Base-by-base conservation (phyloP, 2,888 invertebrate species). In the Phorcus lineatus region DNA sequence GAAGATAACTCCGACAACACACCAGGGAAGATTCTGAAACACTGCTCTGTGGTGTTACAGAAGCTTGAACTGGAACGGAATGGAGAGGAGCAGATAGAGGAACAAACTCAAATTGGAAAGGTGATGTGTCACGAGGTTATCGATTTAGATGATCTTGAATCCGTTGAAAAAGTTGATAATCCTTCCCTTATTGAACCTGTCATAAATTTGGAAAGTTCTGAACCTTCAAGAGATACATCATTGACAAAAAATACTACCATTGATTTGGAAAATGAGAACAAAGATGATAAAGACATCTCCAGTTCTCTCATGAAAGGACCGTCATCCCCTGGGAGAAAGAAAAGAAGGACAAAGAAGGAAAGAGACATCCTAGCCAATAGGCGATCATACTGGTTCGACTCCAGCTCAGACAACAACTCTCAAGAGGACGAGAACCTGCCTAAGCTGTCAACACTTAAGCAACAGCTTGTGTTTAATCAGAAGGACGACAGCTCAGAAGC, bases 31-130 rank as follows among this genome's bases (percentile, higher is more conserved):
- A 31, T 55, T 1, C 80, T 85, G 0, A 85, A 82, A 79, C 81
- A 84, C 17, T 85, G 86, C 36, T 83, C 78, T 36, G 82, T 85
- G 1, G 77, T 79, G 11, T 28, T 87, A 47, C 81, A 86, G 22
- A 83, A 81, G 74, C 78, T 88, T 28, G 86, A 85, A 36, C 22
- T 55, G 13, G 81, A 81, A 16, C 24, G 36, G 31, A 28, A 76
- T 62, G 47, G 53, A 40, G 28, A 31, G 19, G n/a, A 53, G 62
- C n/a, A 67, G 16, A 17, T 40, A 22, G 57, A 57, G 24, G 54
- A 28, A 9, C 13, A 78, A 31, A 36, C 24, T 53, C 24, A 75
- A 36, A 19, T 28, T 1, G 47, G 52, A 19, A 55, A 70, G 19
- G 31, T 54, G 19, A 9, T 22, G 22, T 13, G n/a, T 28, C 76